A percentile compares a stretch with the other conserved stretches of the same genome.
These are phyloP conservation scores for Ormyrus rosae DNA, from an alignment of 2,888 invertebrate genomes.

Conservation along the genomic window DNA sequence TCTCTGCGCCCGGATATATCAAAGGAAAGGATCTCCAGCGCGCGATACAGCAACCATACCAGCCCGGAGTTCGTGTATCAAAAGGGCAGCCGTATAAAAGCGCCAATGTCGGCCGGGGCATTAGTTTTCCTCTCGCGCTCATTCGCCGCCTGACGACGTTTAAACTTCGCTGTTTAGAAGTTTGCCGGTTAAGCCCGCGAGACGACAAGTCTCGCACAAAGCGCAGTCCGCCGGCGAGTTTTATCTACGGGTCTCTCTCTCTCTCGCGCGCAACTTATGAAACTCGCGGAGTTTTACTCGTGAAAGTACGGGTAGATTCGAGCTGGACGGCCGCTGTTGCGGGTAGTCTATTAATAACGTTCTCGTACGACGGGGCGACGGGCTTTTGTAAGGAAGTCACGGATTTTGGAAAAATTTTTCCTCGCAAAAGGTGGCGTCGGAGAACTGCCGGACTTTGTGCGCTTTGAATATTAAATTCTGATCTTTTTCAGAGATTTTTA, in stretches of 20 bases:
- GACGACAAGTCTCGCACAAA: constrained; percentile 23
- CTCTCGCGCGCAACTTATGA: constrained; percentile 3
- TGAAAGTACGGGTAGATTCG: too few species aligned
- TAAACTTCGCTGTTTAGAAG: constrained; percentile 58
- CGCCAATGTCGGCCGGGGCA: constrained; percentile 7
- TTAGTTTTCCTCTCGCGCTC: constrained; percentile 29
- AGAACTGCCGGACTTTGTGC: too few species aligned
- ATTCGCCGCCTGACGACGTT: constrained; percentile 51
- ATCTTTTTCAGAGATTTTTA: too few species aligned
- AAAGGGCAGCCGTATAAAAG: constrained; percentile 26
- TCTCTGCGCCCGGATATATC: constrained; percentile 25
- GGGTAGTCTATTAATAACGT: too few species aligned
- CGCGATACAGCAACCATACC: not conserved
- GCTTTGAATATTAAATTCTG: too few species aligned
- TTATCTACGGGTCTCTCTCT: constrained; percentile 10
- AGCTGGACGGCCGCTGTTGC: too few species aligned
- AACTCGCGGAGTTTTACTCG: not conserved
- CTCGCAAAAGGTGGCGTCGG: too few species aligned
- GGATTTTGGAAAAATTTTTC: too few species aligned
- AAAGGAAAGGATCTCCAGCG: constrained; percentile 28
- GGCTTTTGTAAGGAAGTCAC: too few species aligned
- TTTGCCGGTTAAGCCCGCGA: constrained; percentile 49
- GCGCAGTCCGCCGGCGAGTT: not conserved
- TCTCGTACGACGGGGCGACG: too few species aligned
- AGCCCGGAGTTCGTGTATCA: not conserved